Evolutionary conservation across 2,888 invertebrate species (phyloP), one percentile per base, ranked within the genome.

Genomic region (Cantharis nigra): DNA sequence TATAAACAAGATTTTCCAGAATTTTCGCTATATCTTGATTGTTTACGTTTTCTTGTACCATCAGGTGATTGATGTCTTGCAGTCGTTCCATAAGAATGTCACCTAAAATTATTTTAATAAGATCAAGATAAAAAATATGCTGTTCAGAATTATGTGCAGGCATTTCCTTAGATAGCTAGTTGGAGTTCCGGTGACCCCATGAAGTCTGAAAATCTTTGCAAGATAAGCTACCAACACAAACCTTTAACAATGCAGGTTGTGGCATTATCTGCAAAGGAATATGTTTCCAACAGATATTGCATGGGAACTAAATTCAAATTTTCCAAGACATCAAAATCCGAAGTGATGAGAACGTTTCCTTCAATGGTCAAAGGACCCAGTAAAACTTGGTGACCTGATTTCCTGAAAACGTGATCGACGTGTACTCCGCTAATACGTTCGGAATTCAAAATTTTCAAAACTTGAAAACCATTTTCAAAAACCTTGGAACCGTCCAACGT

Each of bases 361-460:
- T 82, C 71, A 70, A 89, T 85, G 63, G 82, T 75, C 4, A 89
- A 20, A 23, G 85, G 83, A 14, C 87, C 85, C n/a, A 63, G 28
- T n/a, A 89, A 81, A 28, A 78, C 74, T 82, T 89, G 88, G n/a
- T 82, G 73, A 13, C 84, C 86, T 70, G 84, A 81, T 78, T 87
- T 89, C 1, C 87, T 88, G 18, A 91, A 86, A 69, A 91, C 85
- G 71, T 86, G 81, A 9, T 84, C 81, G 7, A 89, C 82, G 13
- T 85, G 82, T 9, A 89, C 82, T 10, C 85, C 84, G 79, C 90
- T 90, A 0, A 90, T 76, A 2, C 83, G 83, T 9, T 84, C 80
- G 3, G 88, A 76, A n/a, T 84, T 79, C 1, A 89, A 14, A 63
- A 72, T 72, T 14, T 84, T 79, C 20, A 83, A 81, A 10, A 90